Evolutionary conservation across 2,113 vertebrate genomes (phyloP), one percentile per base, ranked within the genome.

Genomic region (Microcebus ravelobensis): DNA sequence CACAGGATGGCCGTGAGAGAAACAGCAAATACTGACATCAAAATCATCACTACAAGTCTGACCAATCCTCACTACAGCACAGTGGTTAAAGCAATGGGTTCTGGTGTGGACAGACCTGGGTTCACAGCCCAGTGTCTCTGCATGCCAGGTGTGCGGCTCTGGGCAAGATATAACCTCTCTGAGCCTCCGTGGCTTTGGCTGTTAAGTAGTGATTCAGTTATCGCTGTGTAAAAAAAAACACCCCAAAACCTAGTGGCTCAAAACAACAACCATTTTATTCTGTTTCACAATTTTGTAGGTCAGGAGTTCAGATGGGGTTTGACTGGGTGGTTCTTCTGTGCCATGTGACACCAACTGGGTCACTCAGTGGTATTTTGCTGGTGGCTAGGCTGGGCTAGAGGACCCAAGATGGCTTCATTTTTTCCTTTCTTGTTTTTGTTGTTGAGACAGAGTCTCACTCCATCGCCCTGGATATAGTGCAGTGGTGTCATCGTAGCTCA

Each of bases 21-120:
- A 90, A 76, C 18, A 83, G 68, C 73, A 86, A 95, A 36, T 68
- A 90, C 27, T 91, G 70, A 87, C 61, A 90, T 79, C 36, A 50
- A 71, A 94, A 59, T 59, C 94, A 81, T 85, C 70, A 45, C 48
- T 36, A 36, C 20, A 82, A 95, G 36, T 87, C 59, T 57, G 61
- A 82, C 11, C 21, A 21, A 71, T 74, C 4, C 20, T 70, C 36
- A 36, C 39, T 1, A n/a, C 0, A n/a, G 70, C 65, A 8, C 7
- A 2, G 71, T 20, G 73, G 61, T 81, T 74, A 63, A 89, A 39
- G 39, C 79, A 65, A 39, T 11, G 39, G 11, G 23, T 50, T 90
- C 39, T 29, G 11, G 61, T 71, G 45, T 13, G n/a, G 87, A 74
- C 3, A 29, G 36, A 45, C 13, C 9, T 34, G 42, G 50, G 31